Evolutionary conservation across 2,888 invertebrate species (phyloP), one percentile per base, ranked within the genome.

Genomic region (Bellardia bayeri): DNA sequence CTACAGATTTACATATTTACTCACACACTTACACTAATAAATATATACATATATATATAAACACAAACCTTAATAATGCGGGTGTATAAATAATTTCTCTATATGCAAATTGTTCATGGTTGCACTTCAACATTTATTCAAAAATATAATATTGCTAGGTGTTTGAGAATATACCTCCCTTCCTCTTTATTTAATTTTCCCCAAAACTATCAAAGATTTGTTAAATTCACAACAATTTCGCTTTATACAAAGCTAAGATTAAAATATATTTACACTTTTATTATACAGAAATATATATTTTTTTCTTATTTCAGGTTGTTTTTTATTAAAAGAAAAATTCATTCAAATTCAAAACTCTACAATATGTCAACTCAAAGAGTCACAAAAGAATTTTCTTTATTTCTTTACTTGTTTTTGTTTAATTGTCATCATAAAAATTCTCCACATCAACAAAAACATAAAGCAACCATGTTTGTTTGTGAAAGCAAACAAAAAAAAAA

Each of bases 1-100:
- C 51, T 61, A 42, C 13, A 64, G 33, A 42, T 72, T 72, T 64
- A 40, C 40, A 54, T 42, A 42, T 14, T 45, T 45, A 45, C 45
- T 45, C 45, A 1, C 9, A 13, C 11, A 61, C 5, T 23, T 74
- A 37, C 11, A 51, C 49, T 58, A 58, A 58, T n/a, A 63, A 63
- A 64, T 9, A 40, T n/a, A 64, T 33, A 69, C 49, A 69, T 3
- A 51, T 11, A 51, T 5, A 69, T 11, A 14, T 2, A n/a, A 11
- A 23, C 14, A 68, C 30, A 37, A 5, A 75, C 5, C 8, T 13
- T n/a, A 45, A 66, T 54, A 68, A 68, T 42, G 30, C n/a, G 68
- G n/a, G 56, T 56, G 68, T 56, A 11, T 14, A 4, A 13, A 40
- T 23, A 7, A 42, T 16, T n/a, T 45, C 45, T 45, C 11, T 11